A percentile compares a stretch with the other conserved stretches of the same genome.
Evolutionary conservation across 1,140 invertebrate genomes (phyloP).

Genomic region (Doryteuthis pealeii): DNA sequence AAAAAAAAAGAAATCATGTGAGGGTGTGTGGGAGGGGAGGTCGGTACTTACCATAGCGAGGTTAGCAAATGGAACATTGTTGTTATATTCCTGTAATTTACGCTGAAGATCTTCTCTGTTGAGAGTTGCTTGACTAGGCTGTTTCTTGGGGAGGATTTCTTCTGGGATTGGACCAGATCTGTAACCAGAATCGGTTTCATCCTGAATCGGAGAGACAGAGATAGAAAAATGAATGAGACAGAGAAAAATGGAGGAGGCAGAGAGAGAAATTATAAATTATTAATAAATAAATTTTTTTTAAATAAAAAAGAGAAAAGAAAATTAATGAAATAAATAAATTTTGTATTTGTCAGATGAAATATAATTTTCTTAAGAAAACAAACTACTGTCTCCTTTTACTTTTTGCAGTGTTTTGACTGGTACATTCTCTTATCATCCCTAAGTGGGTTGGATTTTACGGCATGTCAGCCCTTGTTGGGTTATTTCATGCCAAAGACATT

Average conservation of each 20-base stretch:
- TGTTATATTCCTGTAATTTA: conserved; percentile 58
- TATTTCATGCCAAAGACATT: no score
- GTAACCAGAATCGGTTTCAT: conserved; percentile 57
- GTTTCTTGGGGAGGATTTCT: conserved; percentile 45
- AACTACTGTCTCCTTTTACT: no score
- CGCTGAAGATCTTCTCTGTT: conserved; percentile 53
- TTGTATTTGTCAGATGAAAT: no score
- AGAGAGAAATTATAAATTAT: neutral
- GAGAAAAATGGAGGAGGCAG: neutral
- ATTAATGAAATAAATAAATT: no score
- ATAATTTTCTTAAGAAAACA: no score
- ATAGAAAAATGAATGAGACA: neutral
- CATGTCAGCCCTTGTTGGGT: no score
- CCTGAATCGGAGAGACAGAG: conserved; percentile 25
- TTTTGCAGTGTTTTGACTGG: no score
- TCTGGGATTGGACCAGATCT: conserved; percentile 55
- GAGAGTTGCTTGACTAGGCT: conserved; percentile 46
- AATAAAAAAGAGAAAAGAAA: no score
- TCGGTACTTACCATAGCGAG: conserved; percentile 53
- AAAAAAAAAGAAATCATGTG: no score
- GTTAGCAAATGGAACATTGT: conserved; percentile 52
- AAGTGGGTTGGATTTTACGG: no score
- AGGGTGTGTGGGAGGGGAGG: neutral
- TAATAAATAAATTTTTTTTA: no score
- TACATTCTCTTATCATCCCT: no score